Evolutionary conservation across 2,113 vertebrate species (phyloP).

Genomic region (Colistium nudipinnis): DNA sequence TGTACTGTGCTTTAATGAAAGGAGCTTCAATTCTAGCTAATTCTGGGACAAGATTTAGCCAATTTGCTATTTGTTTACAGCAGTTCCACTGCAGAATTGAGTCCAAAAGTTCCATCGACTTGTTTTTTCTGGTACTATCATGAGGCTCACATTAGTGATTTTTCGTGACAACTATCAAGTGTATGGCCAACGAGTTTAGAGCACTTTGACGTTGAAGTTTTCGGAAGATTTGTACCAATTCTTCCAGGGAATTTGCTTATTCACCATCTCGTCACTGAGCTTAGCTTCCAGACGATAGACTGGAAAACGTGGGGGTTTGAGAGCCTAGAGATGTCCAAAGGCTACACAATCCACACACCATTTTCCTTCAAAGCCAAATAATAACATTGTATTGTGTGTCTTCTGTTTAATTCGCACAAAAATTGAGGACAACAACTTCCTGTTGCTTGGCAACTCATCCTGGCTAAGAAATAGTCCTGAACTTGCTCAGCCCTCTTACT

Average conservation of each 20-base stretch:
- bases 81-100: no score
- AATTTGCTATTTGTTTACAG: no score
- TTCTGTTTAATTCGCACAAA: not conserved
- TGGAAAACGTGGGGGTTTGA: no score
- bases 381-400: not conserved
- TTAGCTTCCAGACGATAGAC: no score
- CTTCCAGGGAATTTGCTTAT: not conserved
- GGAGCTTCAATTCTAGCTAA: no score
- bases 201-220: not conserved
- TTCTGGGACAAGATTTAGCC: no score
- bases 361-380: not conserved
- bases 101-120: no score
- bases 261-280: not conserved
- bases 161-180: slow-evolving; percentile 1
- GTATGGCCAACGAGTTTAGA: not conserved
- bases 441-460: slow-evolving; percentile 14
- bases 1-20: no score
- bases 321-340: not conserved
- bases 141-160: not conserved
- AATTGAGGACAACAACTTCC: not conserved
- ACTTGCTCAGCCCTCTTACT: no score
- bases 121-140: not conserved
- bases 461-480: not conserved
- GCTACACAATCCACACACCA: not conserved
- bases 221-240: not conserved